Conservation (phyloP, 1,140 invertebrate genomes). For the Limonius californicus region DNA sequence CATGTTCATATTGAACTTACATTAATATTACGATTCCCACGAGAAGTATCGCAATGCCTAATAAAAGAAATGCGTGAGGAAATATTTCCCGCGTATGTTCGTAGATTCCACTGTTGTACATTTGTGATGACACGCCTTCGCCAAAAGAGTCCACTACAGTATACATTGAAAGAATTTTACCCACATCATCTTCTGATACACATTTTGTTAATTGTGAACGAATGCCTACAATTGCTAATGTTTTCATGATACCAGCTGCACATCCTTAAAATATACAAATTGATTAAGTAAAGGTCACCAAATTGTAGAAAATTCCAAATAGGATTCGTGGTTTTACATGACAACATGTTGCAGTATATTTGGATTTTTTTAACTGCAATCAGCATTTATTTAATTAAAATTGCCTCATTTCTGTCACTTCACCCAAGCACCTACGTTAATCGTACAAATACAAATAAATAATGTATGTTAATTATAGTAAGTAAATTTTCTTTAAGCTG, state of each 20-base stretch:
- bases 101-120: constrained; percentile 1
- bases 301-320: too few species aligned
- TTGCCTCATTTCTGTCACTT: too few species aligned
- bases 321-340: too few species aligned
- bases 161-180: not conserved
- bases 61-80: not conserved
- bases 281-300: too few species aligned
- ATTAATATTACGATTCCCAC: not conserved
- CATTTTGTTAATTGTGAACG: not conserved
- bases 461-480: too few species aligned
- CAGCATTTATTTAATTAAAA: too few species aligned
- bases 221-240: not conserved
- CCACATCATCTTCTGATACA: not conserved
- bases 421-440: too few species aligned
- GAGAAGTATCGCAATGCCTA: not conserved
- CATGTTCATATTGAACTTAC: too few species aligned
- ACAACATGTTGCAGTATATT: too few species aligned
- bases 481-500: too few species aligned
- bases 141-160: not conserved
- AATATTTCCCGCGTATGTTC: not conserved
- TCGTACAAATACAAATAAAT: too few species aligned
- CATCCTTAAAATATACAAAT: not conserved
- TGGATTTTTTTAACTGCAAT: too few species aligned
- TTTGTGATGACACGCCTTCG: not conserved
- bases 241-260: not conserved